A percentile compares a stretch with the other conserved stretches of the same genome.
These are phyloP conservation scores for Trachelipus rathkii DNA, from an alignment of 1,140 invertebrate species.

Conservation along the genomic window DNA sequence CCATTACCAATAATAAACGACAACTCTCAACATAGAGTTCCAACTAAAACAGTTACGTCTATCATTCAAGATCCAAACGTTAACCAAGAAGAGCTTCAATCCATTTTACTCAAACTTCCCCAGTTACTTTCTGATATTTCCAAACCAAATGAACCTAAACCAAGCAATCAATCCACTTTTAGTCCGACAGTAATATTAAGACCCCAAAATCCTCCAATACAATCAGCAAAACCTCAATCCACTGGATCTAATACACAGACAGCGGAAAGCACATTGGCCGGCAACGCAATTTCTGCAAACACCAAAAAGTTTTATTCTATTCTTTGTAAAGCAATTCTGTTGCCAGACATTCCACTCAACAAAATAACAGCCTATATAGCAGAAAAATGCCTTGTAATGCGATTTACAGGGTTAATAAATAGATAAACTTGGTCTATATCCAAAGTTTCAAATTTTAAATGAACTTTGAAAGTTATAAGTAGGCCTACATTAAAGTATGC, in stretches of 20 bases:
- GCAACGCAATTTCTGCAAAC: not conserved
- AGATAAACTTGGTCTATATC: not conserved
- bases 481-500: too few species aligned
- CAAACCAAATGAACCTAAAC: not conserved
- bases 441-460: too few species aligned
- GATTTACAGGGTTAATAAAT: not conserved
- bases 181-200: not conserved
- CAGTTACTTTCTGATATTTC: not conserved
- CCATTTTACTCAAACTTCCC: not conserved
- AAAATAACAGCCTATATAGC: not conserved
- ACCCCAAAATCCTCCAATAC: not conserved
- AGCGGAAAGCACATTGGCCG: not conserved
- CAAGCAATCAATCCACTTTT: not conserved
- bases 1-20: not conserved
- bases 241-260: not conserved
- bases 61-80: not conserved
- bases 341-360: not conserved
- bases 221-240: not conserved
- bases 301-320: not conserved
- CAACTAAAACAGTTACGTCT: not conserved
- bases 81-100: not conserved
- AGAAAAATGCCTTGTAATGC: constrained; percentile 1
- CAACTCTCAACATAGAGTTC: not conserved
- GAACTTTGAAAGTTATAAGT: too few species aligned
- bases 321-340: not conserved